Evolutionary conservation across 2,888 invertebrate species (phyloP), one percentile per base, ranked within the genome.

Genomic region (Ferdinandea cuprea): DNA sequence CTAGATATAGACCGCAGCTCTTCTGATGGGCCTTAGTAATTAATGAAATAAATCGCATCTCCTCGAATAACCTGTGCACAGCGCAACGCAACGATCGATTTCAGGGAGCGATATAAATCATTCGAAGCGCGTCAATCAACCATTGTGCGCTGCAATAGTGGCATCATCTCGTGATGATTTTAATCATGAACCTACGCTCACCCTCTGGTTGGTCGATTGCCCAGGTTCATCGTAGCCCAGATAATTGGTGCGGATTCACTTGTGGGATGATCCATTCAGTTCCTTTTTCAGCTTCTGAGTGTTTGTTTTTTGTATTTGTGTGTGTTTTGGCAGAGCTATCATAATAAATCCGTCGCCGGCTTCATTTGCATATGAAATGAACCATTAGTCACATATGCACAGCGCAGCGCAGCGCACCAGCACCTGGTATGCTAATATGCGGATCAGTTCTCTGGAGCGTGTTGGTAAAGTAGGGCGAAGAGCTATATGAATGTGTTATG

Each of bases 81-180:
- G 40, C 58, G 28, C 32, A 25, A 44, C 40, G 61, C 52, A 61
- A 5, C 46, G 50, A 56, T 65, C 65, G 44, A 65, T 48, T 65
- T 71, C 40, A 37, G 48, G 19, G 54, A 37, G 32, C 65, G 65
- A 50, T 66, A 50, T 74, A 74, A 74, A 74, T 74, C 74, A 74
- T 71, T 71, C 32, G 32, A 0, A 61, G 65, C 71, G 77, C 77
- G 71, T 81, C 81, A 81, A 77, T 81, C 81, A 81, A 50, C 71
- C 42, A 37, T 19, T 25, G n/a, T n/a, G 50, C 50, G 58, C 56
- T 48, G 68, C 50, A 3, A 25, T 76, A 71, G 80, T 81, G 71
- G 81, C 81, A 77, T 81, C 81, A 77, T 81, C 77, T 77, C 66
- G 76, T 77, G 71, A 72, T 72, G 81, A 81, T 81, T 66, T 71